These are phyloP conservation scores for Bellardia pandia DNA, from an alignment of 2,888 invertebrate species.

Conservation along the genomic window DNA sequence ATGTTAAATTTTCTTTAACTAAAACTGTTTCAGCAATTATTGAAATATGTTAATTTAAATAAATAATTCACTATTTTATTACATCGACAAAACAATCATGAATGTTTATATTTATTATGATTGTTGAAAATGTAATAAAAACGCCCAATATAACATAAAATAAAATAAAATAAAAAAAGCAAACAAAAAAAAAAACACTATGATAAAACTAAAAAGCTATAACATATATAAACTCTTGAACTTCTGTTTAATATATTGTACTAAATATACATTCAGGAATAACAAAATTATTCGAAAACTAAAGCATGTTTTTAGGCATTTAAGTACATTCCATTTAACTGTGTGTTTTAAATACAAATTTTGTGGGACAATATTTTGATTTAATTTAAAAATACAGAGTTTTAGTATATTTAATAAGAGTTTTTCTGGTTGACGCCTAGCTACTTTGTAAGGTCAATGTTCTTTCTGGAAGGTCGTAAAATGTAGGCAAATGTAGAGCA, in stretches of 20 bases:
- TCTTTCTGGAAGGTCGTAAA: too few relatives aligned
- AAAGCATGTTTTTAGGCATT: slow-evolving; percentile 52
- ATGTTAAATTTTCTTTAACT: neutral
- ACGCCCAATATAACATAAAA: slow-evolving; percentile 25
- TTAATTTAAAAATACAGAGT: too few relatives aligned
- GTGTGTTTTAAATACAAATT: neutral
- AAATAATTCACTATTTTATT: neutral
- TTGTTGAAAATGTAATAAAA: slow-evolving; percentile 37
- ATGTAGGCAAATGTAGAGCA: too few relatives aligned
- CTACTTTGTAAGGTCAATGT: too few relatives aligned
- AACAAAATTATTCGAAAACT: slow-evolving; percentile 11
- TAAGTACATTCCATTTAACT: neutral
- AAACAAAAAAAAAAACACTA: neutral
- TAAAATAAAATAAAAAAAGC: neutral
- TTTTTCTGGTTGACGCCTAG: too few relatives aligned
- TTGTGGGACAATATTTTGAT: neutral
- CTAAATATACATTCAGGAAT: slow-evolving; percentile 22
- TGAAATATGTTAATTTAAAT: slow-evolving; percentile 33
- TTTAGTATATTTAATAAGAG: too few relatives aligned
- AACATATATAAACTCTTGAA: slow-evolving; percentile 4
- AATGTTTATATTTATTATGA: slow-evolving; percentile 29
- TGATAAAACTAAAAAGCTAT: slow-evolving; percentile 25
- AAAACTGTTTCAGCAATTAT: slow-evolving; percentile 17
- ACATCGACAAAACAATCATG: slow-evolving; percentile 59
- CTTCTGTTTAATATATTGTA: neutral